Base-by-base conservation (phyloP, 2,888 invertebrate genomes). In the Hypena proboscidalis region DNA sequence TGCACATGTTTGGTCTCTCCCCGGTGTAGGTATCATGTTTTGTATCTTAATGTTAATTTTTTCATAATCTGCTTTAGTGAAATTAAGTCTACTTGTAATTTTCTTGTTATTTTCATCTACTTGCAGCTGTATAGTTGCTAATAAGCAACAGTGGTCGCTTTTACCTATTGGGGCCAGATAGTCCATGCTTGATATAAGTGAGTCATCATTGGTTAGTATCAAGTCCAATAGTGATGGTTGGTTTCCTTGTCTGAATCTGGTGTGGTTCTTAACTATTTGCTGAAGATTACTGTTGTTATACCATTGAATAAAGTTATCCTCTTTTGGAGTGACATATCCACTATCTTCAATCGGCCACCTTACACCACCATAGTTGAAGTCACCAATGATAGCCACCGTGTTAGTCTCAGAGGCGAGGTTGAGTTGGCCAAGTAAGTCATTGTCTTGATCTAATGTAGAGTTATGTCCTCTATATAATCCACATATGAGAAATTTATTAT, bases 151-250 rank as follows among this genome's bases (percentile, higher is more conserved):
- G n/a, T 29, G 29, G 9, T 29, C 30, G 23, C 37, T 37, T 8
- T 30, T 38, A 6, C 37, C 37, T 15, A 38, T 15, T 2, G 37
- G 37, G 4, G 37, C 29, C 10, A 17, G 19, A 2, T 37, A 8
- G 7, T 29, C 29, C 7, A 37, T 19, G 11, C 26, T 3, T n/a
- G 36, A 27, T 2, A 37, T 26, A 11, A 37, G 27, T 1, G 29
- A 10, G 2, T 37, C 36, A 21, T 37, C 36, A 29, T 37, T 37
- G 27, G 36, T 37, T 2, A 37, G 14, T 10, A 37, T 21, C 6
- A 37, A n/a, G 8, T 37, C 36, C 2, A 29, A 14, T 4, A 29
- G 21, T 3, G 27, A 37, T 21, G 36, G 36, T 5, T 29, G 13
- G 14, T 37, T 29, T 4, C 27, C 36, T 26, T 35, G 13, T 7